Conservation (phyloP, 2,888 invertebrate species). For the Abrostola tripartita region DNA sequence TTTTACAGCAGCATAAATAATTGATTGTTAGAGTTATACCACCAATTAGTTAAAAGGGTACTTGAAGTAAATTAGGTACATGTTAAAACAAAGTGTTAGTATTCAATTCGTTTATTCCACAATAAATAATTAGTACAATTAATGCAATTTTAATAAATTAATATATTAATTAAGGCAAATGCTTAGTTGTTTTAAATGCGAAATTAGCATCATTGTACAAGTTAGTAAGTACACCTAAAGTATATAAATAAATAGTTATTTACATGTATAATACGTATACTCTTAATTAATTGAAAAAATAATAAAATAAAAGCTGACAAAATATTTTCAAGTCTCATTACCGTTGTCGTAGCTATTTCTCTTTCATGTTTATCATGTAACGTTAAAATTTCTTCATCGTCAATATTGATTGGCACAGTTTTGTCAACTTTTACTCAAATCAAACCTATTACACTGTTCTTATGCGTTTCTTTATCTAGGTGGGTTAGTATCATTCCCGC, state of each 20-base stretch:
- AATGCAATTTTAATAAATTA: slow-evolving; percentile 73
- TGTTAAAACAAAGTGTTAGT: slow-evolving; percentile 62
- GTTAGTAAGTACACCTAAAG: slow-evolving; percentile 71
- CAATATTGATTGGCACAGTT: slow-evolving; percentile 19
- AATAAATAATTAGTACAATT: slow-evolving; percentile 80
- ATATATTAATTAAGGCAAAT: slow-evolving; percentile 71
- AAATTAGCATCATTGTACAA: slow-evolving; percentile 79
- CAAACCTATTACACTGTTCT: slow-evolving; percentile 52
- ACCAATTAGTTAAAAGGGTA: not conserved
- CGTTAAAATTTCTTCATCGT: slow-evolving; percentile 13
- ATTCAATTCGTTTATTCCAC: slow-evolving; percentile 79
- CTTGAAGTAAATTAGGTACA: slow-evolving; percentile 3
- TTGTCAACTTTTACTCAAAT: slow-evolving; percentile 50
- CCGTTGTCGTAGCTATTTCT: not conserved
- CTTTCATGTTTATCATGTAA: slow-evolving; percentile 31
- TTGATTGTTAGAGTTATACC: not conserved
- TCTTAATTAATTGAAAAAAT: slow-evolving; percentile 55
- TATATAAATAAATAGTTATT: slow-evolving; percentile 80
- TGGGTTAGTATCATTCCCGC: slow-evolving; percentile 26
- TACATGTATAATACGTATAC: slow-evolving; percentile 68
- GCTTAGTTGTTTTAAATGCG: slow-evolving; percentile 81
- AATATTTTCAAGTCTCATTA: slow-evolving; percentile 3
- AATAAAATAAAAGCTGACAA: slow-evolving; percentile 52
- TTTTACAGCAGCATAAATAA: no score
- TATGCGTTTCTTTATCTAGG: slow-evolving; percentile 23